Evolutionary conservation across 2,888 invertebrate genomes (phyloP).

Genomic region (Melinaea marsaeus): DNA sequence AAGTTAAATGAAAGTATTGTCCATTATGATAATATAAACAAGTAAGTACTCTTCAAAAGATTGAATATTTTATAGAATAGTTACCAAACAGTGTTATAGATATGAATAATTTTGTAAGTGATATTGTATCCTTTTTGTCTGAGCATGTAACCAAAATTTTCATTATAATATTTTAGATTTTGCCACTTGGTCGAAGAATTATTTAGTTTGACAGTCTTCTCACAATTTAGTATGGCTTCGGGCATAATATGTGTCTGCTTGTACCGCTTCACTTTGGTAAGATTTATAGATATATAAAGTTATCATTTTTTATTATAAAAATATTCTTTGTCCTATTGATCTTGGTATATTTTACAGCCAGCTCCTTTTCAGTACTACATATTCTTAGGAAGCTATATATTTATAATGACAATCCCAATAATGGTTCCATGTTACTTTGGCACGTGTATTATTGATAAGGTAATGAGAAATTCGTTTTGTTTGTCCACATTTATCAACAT

Average conservation of each 20-base stretch:
- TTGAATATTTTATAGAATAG: background rate
- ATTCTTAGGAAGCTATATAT: constrained; percentile 51
- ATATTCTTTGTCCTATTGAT: background rate
- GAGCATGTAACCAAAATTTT: background rate
- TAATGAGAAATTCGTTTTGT: constrained; percentile 23
- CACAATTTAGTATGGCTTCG: constrained; percentile 54
- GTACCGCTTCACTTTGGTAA: constrained; percentile 59
- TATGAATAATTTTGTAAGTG: background rate
- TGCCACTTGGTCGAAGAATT: constrained; percentile 47
- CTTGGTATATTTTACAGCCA: constrained; percentile 38
- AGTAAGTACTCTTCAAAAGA: constrained; percentile 39
- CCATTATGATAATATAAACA: constrained; percentile 47
- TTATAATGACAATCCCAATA: constrained; percentile 51
- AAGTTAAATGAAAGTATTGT: constrained; percentile 45
- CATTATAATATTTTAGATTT: constrained; percentile 45
- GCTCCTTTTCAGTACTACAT: constrained; percentile 48
- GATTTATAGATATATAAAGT: constrained; percentile 13
- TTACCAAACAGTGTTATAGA: too few species aligned
- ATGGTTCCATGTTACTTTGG: constrained; percentile 61
- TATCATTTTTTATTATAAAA: background rate
- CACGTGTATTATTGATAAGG: constrained; percentile 51
- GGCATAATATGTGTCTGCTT: constrained; percentile 57
- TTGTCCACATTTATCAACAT: background rate
- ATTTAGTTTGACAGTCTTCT: constrained; percentile 50
- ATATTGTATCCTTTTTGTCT: background rate